These are phyloP conservation scores for Acrobasis repandana DNA, from an alignment of 2,888 invertebrate genomes.

Conservation along the genomic window DNA sequence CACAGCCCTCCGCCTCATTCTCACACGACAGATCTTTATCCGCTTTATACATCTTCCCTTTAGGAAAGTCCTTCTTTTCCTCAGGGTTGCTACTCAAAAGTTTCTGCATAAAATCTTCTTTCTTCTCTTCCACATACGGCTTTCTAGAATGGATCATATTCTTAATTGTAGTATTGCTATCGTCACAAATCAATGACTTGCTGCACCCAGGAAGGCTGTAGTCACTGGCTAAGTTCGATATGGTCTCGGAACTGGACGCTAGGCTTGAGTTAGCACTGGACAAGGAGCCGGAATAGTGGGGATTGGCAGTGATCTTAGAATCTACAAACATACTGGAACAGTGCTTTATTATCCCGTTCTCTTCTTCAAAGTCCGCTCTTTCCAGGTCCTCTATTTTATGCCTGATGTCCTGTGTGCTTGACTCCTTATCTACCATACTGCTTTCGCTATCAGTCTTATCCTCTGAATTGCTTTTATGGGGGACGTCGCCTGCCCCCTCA, in stretches of 20 bases:
- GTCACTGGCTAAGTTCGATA: slow-evolving; percentile 61
- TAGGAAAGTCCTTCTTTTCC: slow-evolving; percentile 70
- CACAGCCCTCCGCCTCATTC: slow-evolving; percentile 52
- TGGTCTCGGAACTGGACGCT: slow-evolving; percentile 71
- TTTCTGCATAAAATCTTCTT: slow-evolving; percentile 72
- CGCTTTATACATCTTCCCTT: slow-evolving; percentile 72
- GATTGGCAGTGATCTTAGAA: slow-evolving; percentile 52
- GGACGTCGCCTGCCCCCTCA: slow-evolving; percentile 52
- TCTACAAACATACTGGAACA: slow-evolving; percentile 71
- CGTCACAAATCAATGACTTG: slow-evolving; percentile 57
- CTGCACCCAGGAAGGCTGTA: slow-evolving; percentile 70
- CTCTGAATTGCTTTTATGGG: slow-evolving; percentile 57
- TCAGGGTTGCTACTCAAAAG: slow-evolving; percentile 62
- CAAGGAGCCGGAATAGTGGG: slow-evolving; percentile 59
- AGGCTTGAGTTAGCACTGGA: slow-evolving; percentile 68
- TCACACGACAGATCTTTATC: slow-evolving; percentile 53
- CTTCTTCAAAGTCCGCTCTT: slow-evolving; percentile 74
- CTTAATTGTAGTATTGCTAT: slow-evolving; percentile 66
- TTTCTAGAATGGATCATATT: slow-evolving; percentile 64
- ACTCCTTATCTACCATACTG: slow-evolving; percentile 46
- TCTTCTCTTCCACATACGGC: slow-evolving; percentile 49
- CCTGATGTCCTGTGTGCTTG: slow-evolving; percentile 46
- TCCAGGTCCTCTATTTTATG: slow-evolving; percentile 72
- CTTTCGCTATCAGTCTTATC: slow-evolving; percentile 65
- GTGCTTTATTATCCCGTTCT: slow-evolving; percentile 70